Base-by-base conservation (phyloP, 2,797 vertebrate species). In the Sebastes iracundus region DNA sequence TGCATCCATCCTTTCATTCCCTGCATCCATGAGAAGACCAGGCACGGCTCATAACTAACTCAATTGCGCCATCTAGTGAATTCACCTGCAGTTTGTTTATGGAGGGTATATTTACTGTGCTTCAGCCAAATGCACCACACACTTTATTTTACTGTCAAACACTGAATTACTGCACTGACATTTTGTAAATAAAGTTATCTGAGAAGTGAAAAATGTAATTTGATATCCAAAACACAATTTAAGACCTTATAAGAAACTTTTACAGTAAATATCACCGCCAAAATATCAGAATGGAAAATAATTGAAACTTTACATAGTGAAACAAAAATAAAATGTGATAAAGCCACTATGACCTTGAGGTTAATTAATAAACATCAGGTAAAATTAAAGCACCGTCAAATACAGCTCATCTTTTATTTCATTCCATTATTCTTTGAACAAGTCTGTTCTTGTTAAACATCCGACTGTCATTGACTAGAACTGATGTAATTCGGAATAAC, bases 51-150 rank as follows among this genome's bases (percentile, higher is more conserved):
- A 79, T 72, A 75, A 72, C 1, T 78, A 73, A 80, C 80, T 73
- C 74, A 84, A 82, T 28, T 55, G 66, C 28, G 3, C 69, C 91
- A 86, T 85, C 88, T 90, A 85, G 80, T 64, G 88, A 68, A 28
- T 3, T 5, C 18, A 53, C 10, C 3, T 18, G 23, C 1, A 22
- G 5, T 9, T n/a, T 33, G 2, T n/a, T 12, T 23, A 46, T 22
- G 4, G 32, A 53, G 23, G 18, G 7, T 11, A 33, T 18, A 33
- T 33, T 69, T 35, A 35, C 30, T 72, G 33, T 4, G 14, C 27
- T 59, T 46, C 68, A 59, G 6, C 12, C 42, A 67, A 35, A 42
- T 18, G 16, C 6, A 2, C 32, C 1, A 32, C n/a, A 14, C 23
- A 11, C 2, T 10, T 49, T 12, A 35, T 38, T 65, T 56, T 9